phyloP scores from a whole-genome alignment of 2,113 vertebrate species.

The Malurus cyaneus region DNA sequence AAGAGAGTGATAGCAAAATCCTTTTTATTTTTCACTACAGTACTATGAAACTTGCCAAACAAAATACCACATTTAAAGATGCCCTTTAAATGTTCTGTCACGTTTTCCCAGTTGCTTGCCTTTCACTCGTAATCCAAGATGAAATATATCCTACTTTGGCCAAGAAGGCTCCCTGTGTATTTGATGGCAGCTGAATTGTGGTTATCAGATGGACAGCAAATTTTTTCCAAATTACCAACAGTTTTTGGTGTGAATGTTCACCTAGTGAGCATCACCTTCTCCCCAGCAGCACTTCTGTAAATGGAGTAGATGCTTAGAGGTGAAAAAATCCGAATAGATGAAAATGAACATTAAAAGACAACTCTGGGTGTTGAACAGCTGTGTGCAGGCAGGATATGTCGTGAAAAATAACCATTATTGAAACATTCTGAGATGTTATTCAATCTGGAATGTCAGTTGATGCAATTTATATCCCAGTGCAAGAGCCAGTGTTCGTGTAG shows the following conservation, averaged over 20 bases:
- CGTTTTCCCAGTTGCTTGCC: not conserved
- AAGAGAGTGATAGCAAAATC: not conserved
- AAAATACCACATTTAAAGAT: not conserved
- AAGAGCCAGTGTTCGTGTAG: not conserved
- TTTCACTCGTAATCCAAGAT: not conserved
- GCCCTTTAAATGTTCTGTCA: not conserved
- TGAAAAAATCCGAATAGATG: not conserved
- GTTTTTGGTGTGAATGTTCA: not conserved
- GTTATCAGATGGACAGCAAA: not conserved
- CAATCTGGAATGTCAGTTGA: not conserved
- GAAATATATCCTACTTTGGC: not conserved
- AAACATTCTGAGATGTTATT: not conserved
- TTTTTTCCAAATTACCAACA: not conserved
- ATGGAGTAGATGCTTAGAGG: not conserved
- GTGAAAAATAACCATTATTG: not conserved
- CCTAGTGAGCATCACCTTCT: not conserved
- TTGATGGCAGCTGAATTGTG: slow-evolving; percentile 1
- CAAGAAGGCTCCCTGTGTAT: not conserved
- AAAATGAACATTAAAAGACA: not conserved
- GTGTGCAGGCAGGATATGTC: not conserved
- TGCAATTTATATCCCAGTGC: not conserved
- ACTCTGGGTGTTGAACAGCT: not conserved
- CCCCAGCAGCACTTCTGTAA: not conserved
- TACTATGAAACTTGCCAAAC: not conserved
- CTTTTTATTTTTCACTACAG: not conserved